Evolutionary conservation across 1,140 invertebrate genomes (phyloP).

Genomic region (Triops longicaudatus): DNA sequence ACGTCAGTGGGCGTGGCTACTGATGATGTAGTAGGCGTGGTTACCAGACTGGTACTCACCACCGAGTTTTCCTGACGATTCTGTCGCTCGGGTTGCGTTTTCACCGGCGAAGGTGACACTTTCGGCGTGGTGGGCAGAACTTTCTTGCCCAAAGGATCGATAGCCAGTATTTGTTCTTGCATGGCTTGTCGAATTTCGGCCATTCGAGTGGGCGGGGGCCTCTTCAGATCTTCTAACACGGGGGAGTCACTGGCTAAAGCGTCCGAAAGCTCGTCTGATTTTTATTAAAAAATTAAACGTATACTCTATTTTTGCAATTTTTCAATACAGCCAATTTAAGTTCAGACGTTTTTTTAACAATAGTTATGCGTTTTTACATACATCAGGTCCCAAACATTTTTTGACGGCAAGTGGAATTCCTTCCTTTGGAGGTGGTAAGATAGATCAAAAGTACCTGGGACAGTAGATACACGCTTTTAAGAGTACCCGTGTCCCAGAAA

Average conservation of each 20-base stretch:
- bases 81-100: neutral
- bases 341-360: no score
- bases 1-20: constrained; percentile 18
- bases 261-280: neutral
- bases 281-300: neutral
- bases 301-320: no score
- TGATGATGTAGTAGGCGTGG: constrained; percentile 30
- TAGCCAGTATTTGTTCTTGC: constrained; percentile 24
- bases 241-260: neutral
- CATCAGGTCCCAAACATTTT: no score
- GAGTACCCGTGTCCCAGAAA: no score
- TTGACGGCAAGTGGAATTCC: no score
- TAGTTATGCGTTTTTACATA: no score
- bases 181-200: constrained; percentile 23
- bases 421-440: no score
- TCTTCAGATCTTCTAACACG: neutral
- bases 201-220: constrained; percentile 19
- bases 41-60: neutral
- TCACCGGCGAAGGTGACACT: neutral
- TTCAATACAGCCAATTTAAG: no score
- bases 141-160: constrained; percentile 25
- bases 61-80: neutral
- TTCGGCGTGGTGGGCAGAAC: neutral
- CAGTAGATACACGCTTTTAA: no score
- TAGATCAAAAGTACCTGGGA: no score